Conservation (phyloP, 2,113 vertebrate species). For the Mormyrus iriodes region DNA sequence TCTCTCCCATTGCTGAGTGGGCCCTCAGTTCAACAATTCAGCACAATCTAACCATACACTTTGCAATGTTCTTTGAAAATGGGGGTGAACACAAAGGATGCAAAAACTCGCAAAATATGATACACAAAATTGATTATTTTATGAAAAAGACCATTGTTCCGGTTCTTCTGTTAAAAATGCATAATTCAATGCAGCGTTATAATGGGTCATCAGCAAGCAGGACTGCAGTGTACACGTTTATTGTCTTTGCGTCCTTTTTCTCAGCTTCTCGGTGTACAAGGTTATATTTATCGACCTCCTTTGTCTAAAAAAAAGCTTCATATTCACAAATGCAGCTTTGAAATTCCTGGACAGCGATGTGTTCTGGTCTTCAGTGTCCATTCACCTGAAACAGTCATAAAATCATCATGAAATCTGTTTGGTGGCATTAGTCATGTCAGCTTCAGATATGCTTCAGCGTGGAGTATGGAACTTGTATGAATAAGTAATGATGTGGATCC, state of each 20-base stretch:
- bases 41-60: neutral
- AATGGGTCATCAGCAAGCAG: neutral
- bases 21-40: neutral
- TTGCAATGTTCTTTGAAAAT: neutral
- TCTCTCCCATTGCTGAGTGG: neutral
- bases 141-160: neutral
- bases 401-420: neutral
- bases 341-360: neutral
- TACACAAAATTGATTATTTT: neutral
- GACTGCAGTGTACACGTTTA: neutral
- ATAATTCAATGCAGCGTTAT: neutral
- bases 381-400: neutral
- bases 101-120: neutral
- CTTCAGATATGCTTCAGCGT: neutral
- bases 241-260: neutral
- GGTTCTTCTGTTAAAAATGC: neutral
- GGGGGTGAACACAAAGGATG: neutral
- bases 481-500: neutral
- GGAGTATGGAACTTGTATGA: neutral
- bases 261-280: neutral
- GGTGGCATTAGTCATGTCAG: neutral
- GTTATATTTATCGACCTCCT: neutral
- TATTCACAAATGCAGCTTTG: neutral
- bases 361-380: neutral
- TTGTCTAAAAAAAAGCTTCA: neutral